Evolutionary conservation across 2,888 invertebrate genomes (phyloP), one percentile per base, ranked within the genome.

Genomic region (Pandemis cinnamomeana): DNA sequence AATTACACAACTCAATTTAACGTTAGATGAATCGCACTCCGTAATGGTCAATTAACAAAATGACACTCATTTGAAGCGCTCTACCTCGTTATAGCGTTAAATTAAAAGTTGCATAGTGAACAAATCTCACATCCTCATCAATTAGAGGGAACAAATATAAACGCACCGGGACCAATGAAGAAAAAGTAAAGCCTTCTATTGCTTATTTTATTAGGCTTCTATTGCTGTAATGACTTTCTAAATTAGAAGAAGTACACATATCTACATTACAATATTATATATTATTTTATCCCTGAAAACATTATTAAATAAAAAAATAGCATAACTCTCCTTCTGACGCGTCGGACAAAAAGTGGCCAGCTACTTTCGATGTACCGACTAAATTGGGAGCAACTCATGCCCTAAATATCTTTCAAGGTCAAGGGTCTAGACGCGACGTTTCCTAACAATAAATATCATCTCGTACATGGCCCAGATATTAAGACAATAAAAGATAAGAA

Each of bases 401-500:
- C 15, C 64, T 41, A 44, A 72, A 70, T 69, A 41, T 60, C 27
- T 69, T 58, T 60, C 69, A 70, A 73, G 69, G 73, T 51, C 64
- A 70, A 73, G 69, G 69, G 64, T 15, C 27, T 55, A 71, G 55
- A 36, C 64, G 64, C 55, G 41, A 61, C 61, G 20, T 58, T 46
- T 42, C 58, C 27, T 11, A 48, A 58, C 48, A 73, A 66, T 69
- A 64, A 69, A 72, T 42, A 69, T 63, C 55, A 63, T 68, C 41
- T 62, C 62, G 20, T 48, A 68, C 36, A 64, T 66, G 69, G 27
- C 60, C 69, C 67, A 74, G 66, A 62, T 74, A 66, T 71, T 61
- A 74, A 71, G 67, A 71, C 71, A 66, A 64, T 69, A 58, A 70
- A 36, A 74, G 71, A 74, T 74, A 74, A 73, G 66, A 61, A 46